Conservation (phyloP, 1,140 invertebrate genomes). For the Lepidurus packardi region DNA sequence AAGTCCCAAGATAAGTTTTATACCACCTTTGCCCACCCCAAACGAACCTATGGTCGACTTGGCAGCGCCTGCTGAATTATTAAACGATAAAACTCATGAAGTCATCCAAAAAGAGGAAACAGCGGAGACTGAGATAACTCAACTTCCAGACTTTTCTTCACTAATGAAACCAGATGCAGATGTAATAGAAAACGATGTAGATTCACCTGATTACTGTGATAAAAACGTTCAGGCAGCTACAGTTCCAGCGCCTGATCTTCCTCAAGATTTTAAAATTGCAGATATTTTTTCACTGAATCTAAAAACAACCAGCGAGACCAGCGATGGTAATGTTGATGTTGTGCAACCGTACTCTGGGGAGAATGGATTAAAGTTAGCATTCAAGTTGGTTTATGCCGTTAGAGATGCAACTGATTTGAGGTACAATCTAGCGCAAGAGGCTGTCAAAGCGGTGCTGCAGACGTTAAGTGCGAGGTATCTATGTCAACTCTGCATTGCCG, state of each 20-base stretch:
- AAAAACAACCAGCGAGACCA: no score
- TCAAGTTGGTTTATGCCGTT: background rate
- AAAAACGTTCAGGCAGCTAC: background rate
- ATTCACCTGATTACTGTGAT: background rate
- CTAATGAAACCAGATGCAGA: background rate
- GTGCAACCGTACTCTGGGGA: background rate
- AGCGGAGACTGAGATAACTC: background rate
- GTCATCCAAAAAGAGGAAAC: background rate
- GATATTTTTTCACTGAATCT: no score
- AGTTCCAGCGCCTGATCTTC: background rate
- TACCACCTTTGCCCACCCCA: background rate
- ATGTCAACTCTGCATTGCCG: background rate
- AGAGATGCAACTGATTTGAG: background rate
- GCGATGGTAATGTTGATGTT: no score
- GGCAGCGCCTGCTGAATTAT: background rate
- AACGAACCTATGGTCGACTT: background rate
- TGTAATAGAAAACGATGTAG: background rate
- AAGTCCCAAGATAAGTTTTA: background rate
- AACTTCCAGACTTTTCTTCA: slow-evolving; percentile 10
- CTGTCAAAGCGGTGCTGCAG: background rate
- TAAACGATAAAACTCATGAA: background rate
- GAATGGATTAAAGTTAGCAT: background rate
- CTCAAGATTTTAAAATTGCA: no score
- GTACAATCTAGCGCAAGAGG: background rate
- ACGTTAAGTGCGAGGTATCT: background rate